Percentiles rank a stretch among this genome's conserved stretches.
These are phyloP conservation scores for Thaumatotibia leucotreta DNA, from an alignment of 1,140 invertebrate species.

Conservation along the genomic window DNA sequence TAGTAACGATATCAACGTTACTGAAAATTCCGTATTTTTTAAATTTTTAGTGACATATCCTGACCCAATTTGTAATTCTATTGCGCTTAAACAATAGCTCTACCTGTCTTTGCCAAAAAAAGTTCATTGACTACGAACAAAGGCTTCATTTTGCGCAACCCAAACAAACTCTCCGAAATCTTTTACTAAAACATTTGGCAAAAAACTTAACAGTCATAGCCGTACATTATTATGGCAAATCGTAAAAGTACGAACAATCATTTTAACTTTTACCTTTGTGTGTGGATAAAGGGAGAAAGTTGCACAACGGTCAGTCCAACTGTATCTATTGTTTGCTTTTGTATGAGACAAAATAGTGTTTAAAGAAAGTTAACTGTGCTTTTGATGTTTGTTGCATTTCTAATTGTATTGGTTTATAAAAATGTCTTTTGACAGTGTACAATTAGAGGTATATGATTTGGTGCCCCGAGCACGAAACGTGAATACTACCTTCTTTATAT, in stretches of 20 bases:
- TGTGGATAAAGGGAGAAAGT: conserved; percentile 70
- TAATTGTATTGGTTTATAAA: neutral
- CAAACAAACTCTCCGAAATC: conserved; percentile 35
- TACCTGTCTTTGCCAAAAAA: conserved; percentile 1
- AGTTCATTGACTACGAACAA: neutral
- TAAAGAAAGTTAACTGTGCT: conserved; percentile 33
- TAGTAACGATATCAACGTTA: too few relatives aligned
- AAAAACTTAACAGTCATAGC: conserved; percentile 31
- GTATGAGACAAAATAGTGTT: conserved; percentile 45
- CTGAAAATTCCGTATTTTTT: neutral
- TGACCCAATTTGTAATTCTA: neutral
- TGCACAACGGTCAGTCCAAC: conserved; percentile 64
- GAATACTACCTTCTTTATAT: too few relatives aligned
- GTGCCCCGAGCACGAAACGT: too few relatives aligned
- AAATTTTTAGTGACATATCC: neutral
- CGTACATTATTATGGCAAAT: conserved; percentile 36
- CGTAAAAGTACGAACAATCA: conserved; percentile 45
- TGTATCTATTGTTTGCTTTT: conserved; percentile 51
- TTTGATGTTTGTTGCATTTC: neutral
- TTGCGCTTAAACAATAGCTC: neutral
- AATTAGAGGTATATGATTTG: neutral
- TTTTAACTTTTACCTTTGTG: conserved; percentile 59
- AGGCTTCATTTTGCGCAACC: conserved; percentile 24
- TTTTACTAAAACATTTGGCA: conserved; percentile 32
- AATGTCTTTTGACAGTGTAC: neutral